These are phyloP conservation scores for Psilopogon haemacephalus DNA, from an alignment of 2,113 vertebrate genomes.

Conservation along the genomic window DNA sequence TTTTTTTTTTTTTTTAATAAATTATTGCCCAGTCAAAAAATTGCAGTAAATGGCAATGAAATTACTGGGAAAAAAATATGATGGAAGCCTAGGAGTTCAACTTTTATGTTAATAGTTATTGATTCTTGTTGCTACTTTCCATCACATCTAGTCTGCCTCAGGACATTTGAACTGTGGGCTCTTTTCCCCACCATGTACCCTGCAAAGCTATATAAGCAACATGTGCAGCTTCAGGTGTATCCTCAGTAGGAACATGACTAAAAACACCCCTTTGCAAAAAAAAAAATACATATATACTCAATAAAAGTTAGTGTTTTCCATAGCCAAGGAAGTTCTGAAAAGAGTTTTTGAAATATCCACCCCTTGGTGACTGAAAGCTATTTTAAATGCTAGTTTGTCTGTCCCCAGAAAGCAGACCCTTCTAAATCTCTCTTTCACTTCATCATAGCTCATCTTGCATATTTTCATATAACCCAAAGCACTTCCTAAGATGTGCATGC, in stretches of 20 bases:
- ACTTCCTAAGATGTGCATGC: neutral
- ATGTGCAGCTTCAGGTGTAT: neutral
- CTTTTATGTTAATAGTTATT: neutral
- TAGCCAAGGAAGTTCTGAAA: neutral
- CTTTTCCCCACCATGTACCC: neutral
- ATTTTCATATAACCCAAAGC: neutral
- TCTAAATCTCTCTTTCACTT: neutral
- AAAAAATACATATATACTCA: neutral
- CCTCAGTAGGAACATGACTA: neutral
- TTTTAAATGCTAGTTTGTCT: neutral
- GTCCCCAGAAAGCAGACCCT: neutral
- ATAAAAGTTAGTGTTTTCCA: neutral
- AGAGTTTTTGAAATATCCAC: neutral
- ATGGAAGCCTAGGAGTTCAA: neutral
- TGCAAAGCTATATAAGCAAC: neutral
- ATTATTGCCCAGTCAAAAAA: neutral
- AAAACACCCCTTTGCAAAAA: neutral
- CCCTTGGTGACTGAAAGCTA: neutral
- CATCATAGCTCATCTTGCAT: neutral
- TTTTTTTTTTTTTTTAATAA: neutral
- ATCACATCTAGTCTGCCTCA: neutral
- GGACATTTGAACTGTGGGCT: neutral
- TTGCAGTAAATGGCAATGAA: neutral
- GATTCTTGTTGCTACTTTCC: neutral
- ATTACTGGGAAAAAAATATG: neutral